Evolutionary conservation across 2,113 vertebrate species (phyloP).

Genomic region (Pao palembangensis): DNA sequence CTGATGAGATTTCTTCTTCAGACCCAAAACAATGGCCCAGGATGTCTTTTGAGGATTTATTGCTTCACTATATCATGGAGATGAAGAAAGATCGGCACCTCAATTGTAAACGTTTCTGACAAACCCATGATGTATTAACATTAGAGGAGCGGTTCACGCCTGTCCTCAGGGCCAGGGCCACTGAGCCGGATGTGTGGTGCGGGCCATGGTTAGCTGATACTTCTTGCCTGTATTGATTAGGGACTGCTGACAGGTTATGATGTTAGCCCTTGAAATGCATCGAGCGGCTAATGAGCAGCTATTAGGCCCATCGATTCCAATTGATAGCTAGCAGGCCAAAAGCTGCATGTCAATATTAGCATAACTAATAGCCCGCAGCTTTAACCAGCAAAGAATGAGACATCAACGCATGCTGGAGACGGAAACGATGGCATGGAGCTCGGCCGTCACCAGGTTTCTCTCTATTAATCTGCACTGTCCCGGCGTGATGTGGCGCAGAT

Average conservation of each 20-base stretch:
- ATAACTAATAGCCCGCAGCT: conserved; percentile 86
- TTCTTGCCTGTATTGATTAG: conserved; percentile 85
- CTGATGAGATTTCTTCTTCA: conserved; percentile 43
- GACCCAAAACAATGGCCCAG: conserved; percentile 6
- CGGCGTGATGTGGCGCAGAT: conserved; percentile 27
- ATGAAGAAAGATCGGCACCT: conserved; percentile 1
- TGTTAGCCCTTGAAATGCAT: conserved; percentile 84
- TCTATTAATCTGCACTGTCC: too few relatives aligned
- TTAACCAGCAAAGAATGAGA: conserved; percentile 82
- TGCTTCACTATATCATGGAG: conserved; percentile 5
- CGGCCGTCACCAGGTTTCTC: too few relatives aligned
- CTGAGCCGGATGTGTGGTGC: conserved; percentile 44
- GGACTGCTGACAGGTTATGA: conserved; percentile 77
- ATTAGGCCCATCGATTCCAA: conserved; percentile 94
- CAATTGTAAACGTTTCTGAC: too few relatives aligned
- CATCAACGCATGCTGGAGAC: conserved; percentile 65
- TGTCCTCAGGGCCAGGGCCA: neutral
- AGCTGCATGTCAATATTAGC: conserved; percentile 90
- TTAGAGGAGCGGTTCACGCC: too few relatives aligned
- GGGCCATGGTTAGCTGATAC: conserved; percentile 76
- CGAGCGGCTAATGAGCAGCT: conserved; percentile 91
- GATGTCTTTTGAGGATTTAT: conserved; percentile 14
- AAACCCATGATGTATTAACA: too few relatives aligned
- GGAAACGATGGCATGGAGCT: too few relatives aligned
- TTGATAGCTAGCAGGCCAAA: conserved; percentile 91